Base-by-base conservation (phyloP, 1,140 invertebrate species). In the Drosophila melanica region DNA sequence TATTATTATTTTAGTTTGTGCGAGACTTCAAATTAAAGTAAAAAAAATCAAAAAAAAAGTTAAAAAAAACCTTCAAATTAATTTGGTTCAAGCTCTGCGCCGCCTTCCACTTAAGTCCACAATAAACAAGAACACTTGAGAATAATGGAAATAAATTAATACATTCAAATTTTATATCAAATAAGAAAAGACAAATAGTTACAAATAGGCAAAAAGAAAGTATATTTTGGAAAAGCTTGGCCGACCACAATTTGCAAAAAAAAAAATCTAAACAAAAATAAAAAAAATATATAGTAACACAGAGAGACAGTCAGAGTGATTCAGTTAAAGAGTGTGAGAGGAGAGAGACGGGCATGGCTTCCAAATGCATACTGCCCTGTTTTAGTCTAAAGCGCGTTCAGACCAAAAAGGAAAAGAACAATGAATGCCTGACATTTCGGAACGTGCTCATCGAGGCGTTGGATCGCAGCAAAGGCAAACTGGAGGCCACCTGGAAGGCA, bases 401-500 rank as follows among this genome's bases (percentile, higher is more conserved):
- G 20, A 4, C 20, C 14, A 64, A 65, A 11, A 35, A 58, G 18
- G 14, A 30, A 1, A 59, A 59, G 39, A 20, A 53, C 3, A 53
- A 9, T 10, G 33, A 64, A 16, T 23, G 54, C 1, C 16, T 69
- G 14, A 6, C 12, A 1, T 64, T 44, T 23, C 50, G 72, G 8
- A 54, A 58, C 5, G 51, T 48, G 8, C 44, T 75, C 0, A 23
- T 75, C n/a, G 48, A 48, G 33, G 66, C 64, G 0, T 44, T 74
- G 4, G 65, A 69, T 16, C 30, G 27, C 5, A 10, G 16, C 35
- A 67, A 67, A 4, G 66, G 72, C 10, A 69, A 70, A 20, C 53
- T 75, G 18, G 66, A 75, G 51, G 58, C 58, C 18, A 70, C 10
- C 20, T 75, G 53, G 53, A 75, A 69, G 50, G 65, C 53, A n/a